phyloP scores from a whole-genome alignment of 1,140 invertebrate species.

The Thrips palmi region DNA sequence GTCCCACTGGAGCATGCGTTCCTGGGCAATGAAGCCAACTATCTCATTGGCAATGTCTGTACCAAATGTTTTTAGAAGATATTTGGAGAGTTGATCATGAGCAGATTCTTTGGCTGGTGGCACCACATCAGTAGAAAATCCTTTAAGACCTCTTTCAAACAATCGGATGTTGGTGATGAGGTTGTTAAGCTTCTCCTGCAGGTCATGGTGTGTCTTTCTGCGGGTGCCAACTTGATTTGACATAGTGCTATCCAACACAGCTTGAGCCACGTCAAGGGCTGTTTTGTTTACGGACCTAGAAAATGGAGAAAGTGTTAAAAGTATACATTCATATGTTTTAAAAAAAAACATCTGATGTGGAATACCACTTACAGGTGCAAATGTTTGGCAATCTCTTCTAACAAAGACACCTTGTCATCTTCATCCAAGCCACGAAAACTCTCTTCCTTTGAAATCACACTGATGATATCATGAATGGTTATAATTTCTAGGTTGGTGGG shows the following conservation, averaged over 20 bases:
- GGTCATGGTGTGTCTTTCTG: slow-evolving; percentile 54
- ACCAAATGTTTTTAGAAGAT: slow-evolving; percentile 65
- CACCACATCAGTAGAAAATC: slow-evolving; percentile 34
- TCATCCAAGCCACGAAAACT: slow-evolving; percentile 26
- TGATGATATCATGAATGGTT: slow-evolving; percentile 43
- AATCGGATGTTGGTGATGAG: slow-evolving; percentile 56
- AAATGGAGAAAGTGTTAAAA: slow-evolving; percentile 14
- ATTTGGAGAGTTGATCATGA: slow-evolving; percentile 51
- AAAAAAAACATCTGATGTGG: slow-evolving; percentile 17
- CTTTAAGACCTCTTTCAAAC: slow-evolving; percentile 73
- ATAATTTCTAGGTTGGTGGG: slow-evolving; percentile 38
- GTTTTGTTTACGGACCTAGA: slow-evolving; percentile 29
- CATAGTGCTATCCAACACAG: slow-evolving; percentile 46
- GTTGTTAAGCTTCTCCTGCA: slow-evolving; percentile 65
- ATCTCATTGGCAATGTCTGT: slow-evolving; percentile 68
- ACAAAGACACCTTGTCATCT: slow-evolving; percentile 20
- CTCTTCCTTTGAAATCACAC: slow-evolving; percentile 38
- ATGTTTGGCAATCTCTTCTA: slow-evolving; percentile 29
- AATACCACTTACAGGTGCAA: slow-evolving; percentile 35
- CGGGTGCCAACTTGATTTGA: slow-evolving; percentile 42
- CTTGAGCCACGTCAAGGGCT: slow-evolving; percentile 40
- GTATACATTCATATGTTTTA: slow-evolving; percentile 11
- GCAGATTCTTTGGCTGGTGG: slow-evolving; percentile 31
- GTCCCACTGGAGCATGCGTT: slow-evolving; percentile 36
- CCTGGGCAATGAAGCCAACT: slow-evolving; percentile 19